A percentile compares a stretch with the other conserved stretches of the same genome.
Conservation (phyloP, 2,797 vertebrate species). For the Botia almorhae region DNA sequence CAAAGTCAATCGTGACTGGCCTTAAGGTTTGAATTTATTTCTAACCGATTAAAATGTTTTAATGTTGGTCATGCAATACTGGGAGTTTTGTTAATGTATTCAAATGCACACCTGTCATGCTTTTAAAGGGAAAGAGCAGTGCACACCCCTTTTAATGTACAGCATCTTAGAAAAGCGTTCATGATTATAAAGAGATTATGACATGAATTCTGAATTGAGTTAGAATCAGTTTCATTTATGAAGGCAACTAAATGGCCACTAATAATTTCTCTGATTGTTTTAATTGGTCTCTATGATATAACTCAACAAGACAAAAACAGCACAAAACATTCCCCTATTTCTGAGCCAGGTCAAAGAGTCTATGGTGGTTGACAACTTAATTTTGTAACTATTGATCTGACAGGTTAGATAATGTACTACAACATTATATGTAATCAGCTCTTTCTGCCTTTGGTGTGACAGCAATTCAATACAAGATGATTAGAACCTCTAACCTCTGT, state of each 20-base stretch:
- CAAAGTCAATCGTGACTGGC: background rate
- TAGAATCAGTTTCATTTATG: too few species aligned
- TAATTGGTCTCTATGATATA: background rate
- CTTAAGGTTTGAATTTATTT: background rate
- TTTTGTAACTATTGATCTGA: conserved; percentile 50
- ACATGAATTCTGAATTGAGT: background rate
- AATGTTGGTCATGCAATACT: background rate
- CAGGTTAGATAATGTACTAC: conserved; percentile 38
- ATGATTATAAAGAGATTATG: background rate
- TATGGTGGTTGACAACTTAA: conserved; percentile 35
- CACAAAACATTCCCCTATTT: conserved; percentile 21
- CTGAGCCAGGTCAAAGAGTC: conserved; percentile 39
- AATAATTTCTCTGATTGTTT: background rate
- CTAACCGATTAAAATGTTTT: background rate
- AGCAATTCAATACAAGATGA: conserved; percentile 48
- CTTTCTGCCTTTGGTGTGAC: conserved; percentile 24
- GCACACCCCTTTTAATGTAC: background rate
- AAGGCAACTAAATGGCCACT: background rate
- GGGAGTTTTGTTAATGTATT: background rate
- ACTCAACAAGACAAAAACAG: conserved; percentile 10
- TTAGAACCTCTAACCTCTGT: conserved; percentile 37
- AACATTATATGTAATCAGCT: conserved; percentile 46
- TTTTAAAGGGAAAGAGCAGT: background rate
- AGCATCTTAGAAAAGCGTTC: background rate
- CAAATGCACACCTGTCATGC: background rate